Evolutionary conservation across 1,140 invertebrate genomes (phyloP).

Genomic region (Ganaspis sp.): DNA sequence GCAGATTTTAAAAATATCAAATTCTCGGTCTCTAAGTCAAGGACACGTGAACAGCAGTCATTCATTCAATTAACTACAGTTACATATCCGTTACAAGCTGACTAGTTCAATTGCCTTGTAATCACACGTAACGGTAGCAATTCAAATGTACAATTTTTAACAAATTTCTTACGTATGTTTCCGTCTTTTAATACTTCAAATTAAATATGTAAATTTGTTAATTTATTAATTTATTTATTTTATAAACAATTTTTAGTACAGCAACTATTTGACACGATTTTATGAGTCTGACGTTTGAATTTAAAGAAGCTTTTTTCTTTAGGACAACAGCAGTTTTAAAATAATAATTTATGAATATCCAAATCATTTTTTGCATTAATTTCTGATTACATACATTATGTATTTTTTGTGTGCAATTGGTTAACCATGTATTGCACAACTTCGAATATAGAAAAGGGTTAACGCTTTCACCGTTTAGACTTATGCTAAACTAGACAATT

Average conservation of each 20-base stretch:
- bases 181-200: not conserved
- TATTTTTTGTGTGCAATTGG: not conserved
- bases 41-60: conserved; percentile 48
- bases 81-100: conserved; percentile 50
- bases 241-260: no score
- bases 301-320: not conserved
- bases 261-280: no score
- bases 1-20: conserved; percentile 19
- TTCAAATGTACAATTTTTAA: not conserved
- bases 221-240: no score
- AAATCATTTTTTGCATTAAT: not conserved
- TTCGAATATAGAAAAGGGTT: conserved; percentile 3
- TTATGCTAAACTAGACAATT: conserved; percentile 26
- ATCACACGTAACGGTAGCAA: conserved; percentile 41
- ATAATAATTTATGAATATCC: no score
- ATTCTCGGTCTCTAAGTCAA: conserved; percentile 51
- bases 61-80: conserved; percentile 52
- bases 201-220: no score
- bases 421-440: not conserved
- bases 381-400: not conserved
- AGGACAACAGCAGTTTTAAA: not conserved
- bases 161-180: not conserved
- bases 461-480: conserved; percentile 24
- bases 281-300: no score
- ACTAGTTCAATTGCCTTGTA: conserved; percentile 40